Percentiles rank a stretch among this genome's conserved stretches.
phyloP scores from a whole-genome alignment of 92 coral and sea anemone species.

The Phymanthus crucifer region DNA sequence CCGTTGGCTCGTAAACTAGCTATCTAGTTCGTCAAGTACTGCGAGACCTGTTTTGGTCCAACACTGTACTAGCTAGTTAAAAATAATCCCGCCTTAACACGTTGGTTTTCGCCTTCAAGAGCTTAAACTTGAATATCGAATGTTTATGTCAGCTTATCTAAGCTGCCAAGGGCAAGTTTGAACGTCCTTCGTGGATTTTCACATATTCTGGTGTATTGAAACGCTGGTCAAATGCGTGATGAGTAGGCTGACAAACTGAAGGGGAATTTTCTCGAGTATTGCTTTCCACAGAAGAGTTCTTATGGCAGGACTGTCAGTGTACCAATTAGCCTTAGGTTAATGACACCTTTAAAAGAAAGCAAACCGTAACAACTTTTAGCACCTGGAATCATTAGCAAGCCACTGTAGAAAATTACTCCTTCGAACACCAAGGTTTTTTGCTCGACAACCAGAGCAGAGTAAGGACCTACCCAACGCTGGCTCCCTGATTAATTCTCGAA shows the following conservation, averaged over 20 bases:
- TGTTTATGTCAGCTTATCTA: constrained; percentile 38
- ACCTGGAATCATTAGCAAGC: constrained; percentile 47
- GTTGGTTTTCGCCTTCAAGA: constrained; percentile 21
- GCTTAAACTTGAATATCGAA: constrained; percentile 26
- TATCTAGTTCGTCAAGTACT: constrained; percentile 12
- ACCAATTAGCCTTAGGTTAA: constrained; percentile 48
- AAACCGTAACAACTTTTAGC: constrained; percentile 29
- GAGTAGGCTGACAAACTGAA: constrained; percentile 35
- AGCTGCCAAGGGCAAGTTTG: constrained; percentile 31
- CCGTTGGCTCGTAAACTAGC: constrained; percentile 10
- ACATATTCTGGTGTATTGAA: constrained; percentile 28
- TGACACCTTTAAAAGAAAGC: constrained; percentile 36
- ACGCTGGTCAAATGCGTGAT: constrained; percentile 43
- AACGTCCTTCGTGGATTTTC: constrained; percentile 32
- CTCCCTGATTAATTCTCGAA: constrained; percentile 45
- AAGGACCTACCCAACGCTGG: constrained; percentile 37
- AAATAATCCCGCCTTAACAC: constrained; percentile 37
- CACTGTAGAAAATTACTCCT: constrained; percentile 16
- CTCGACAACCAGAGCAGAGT: constrained; percentile 29
- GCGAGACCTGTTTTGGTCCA: constrained; percentile 25
- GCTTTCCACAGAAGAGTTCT: constrained; percentile 47
- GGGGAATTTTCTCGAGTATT: constrained; percentile 46
- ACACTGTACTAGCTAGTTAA: constrained; percentile 25
- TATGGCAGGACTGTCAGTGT: constrained; percentile 49
- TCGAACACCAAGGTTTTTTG: constrained; percentile 14